These are phyloP conservation scores for Lateolabrax maculatus DNA, from an alignment of 2,797 vertebrate genomes.

Conservation along the genomic window DNA sequence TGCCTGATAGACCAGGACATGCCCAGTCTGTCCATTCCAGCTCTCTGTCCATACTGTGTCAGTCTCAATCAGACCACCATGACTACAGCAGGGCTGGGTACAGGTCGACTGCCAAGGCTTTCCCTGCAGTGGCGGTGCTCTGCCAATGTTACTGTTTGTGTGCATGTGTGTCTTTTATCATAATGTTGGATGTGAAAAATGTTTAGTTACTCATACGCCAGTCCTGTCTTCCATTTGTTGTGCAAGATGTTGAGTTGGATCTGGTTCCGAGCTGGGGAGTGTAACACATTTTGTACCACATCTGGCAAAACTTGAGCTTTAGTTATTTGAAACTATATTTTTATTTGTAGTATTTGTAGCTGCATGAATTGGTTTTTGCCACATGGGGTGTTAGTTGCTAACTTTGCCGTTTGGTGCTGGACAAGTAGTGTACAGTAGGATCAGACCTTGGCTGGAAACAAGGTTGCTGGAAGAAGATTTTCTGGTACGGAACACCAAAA, in stretches of 20 bases:
- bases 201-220: too few species aligned
- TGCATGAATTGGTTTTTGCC: background rate
- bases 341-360: background rate
- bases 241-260: constrained; percentile 3
- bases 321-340: background rate
- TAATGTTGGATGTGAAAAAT: constrained; percentile 39
- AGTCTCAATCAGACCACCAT: constrained; percentile 44
- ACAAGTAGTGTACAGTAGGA: background rate
- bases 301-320: background rate
- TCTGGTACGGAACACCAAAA: background rate
- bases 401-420: background rate
- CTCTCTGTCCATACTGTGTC: constrained; percentile 49
- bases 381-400: background rate
- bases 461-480: background rate
- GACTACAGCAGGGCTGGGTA: constrained; percentile 28
- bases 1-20: constrained; percentile 25
- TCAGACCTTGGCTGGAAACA: background rate
- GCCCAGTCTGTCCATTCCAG: constrained; percentile 15
- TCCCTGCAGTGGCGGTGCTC: constrained; percentile 36
- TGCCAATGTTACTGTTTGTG: constrained; percentile 41
- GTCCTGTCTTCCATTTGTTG: background rate
- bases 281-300: background rate
- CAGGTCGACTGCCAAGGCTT: constrained; percentile 58
- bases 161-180: constrained; percentile 53
- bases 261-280: background rate